Conservation (phyloP, 2,888 invertebrate species). For the Drosophila recens region DNA sequence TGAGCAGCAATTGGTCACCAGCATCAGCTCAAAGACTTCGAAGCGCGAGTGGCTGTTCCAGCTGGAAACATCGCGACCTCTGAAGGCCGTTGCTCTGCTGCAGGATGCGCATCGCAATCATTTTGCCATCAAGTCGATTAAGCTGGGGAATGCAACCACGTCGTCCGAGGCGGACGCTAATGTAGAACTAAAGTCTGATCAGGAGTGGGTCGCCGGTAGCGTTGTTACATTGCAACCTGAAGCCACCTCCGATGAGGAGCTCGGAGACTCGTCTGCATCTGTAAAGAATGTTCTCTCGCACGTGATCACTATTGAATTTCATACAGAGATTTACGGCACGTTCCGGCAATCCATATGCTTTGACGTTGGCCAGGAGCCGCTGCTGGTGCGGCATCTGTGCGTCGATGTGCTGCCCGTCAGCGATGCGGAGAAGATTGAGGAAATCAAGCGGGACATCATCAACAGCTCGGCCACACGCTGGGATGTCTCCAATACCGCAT, state of each 20-base stretch:
- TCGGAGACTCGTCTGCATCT: constrained; percentile 26
- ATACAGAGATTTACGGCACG: constrained; percentile 90
- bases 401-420: constrained; percentile 91
- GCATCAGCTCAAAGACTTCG: constrained; percentile 88
- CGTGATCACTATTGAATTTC: constrained; percentile 87
- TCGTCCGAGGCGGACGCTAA: constrained; percentile 35
- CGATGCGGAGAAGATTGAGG: constrained; percentile 88
- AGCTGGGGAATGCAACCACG: constrained; percentile 62
- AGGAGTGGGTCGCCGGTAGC: constrained; percentile 86
- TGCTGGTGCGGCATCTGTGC: constrained; percentile 89
- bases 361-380: constrained; percentile 89
- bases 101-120: constrained; percentile 90
- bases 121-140: constrained; percentile 87
- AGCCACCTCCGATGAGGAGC: constrained; percentile 20
- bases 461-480: constrained; percentile 88
- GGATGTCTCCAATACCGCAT: constrained; percentile 86
- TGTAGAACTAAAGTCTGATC: constrained; percentile 86
- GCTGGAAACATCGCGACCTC: constrained; percentile 86
- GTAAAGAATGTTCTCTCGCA: constrained; percentile 80
- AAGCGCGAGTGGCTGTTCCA: constrained; percentile 88
- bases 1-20: constrained; percentile 87
- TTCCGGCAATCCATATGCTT: constrained; percentile 92
- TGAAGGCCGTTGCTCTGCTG: constrained; percentile 89
- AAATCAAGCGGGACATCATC: constrained; percentile 88
- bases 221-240: constrained; percentile 19